phyloP scores from a whole-genome alignment of 1,140 invertebrate genomes.

The Drosophila punjabiensis region DNA sequence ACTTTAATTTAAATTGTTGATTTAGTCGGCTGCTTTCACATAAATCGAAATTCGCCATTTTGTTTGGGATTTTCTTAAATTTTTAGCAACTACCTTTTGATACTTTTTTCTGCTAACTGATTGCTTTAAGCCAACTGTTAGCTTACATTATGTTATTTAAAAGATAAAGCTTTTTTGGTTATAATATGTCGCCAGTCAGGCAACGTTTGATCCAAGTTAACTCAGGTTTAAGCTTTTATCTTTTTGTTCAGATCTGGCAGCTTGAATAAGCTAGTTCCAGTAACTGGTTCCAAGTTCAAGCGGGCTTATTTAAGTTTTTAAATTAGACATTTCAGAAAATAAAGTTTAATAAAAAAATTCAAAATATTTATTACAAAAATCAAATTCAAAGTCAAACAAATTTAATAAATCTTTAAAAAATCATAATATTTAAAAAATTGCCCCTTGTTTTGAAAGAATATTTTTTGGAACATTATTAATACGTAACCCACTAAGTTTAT shows the following conservation, averaged over 20 bases:
- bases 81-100: background rate
- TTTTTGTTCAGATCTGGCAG: conserved; percentile 18
- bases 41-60: too few species aligned
- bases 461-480: too few species aligned
- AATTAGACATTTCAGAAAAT: background rate
- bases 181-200: background rate
- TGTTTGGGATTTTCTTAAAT: background rate
- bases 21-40: too few species aligned
- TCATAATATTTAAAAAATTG: background rate
- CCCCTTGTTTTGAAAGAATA: background rate
- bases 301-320: background rate
- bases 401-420: background rate
- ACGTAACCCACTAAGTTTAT: too few species aligned
- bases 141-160: background rate
- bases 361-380: background rate
- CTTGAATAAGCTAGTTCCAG: conserved; percentile 6
- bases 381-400: background rate
- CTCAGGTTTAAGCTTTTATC: background rate
- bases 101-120: background rate
- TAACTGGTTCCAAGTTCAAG: background rate
- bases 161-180: background rate
- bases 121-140: background rate
- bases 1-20: too few species aligned
- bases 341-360: background rate
- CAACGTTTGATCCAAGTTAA: background rate